Base-by-base conservation (phyloP, 2,113 vertebrate genomes). In the Oxyruncus cristatus region DNA sequence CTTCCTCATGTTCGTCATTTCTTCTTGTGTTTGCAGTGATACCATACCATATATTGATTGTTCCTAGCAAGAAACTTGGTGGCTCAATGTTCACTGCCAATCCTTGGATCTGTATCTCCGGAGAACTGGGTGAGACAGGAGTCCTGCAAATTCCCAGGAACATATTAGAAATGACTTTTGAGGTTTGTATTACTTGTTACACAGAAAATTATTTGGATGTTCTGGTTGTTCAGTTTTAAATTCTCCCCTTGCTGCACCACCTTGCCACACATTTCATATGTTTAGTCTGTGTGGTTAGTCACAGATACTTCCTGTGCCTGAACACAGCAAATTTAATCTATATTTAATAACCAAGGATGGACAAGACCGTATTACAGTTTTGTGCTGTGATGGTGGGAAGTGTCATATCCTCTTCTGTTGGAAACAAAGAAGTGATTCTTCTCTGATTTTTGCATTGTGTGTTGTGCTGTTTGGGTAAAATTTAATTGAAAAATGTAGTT, bases 31-130 rank as follows among this genome's bases (percentile, higher is more conserved):
- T 96, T 75, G 42, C 98, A 99, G 99, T 99, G 98, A 99, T 99
- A 92, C 99, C 99, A 2, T 99, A 99, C 96, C 99, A 99, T 66
- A 99, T 99, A 96, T 97, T 99, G 92, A 99, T 99, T 49, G 98
- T 99, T 96, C 98, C 99, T 33, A 99, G 99, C 97, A 99, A 99
- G 98, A 99, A 99, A 92, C 98, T 99, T 5, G 99, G 99, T 11
- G 99, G 99, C 88, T 99, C 99, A 81, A 99, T 99, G 99, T 99
- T 99, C 96, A 99, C 99, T 21, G 99, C 99, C 90, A 99, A 99
- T 95, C 99, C 99, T 32, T 99, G 99, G 99, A 99, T 99, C 92
- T 99, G 99, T 95, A 99, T 99, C 63, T 99, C 99, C 1, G 99
- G 99, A 84, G 99, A 99, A 79, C 96, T 99, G 92, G 98, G 99